phyloP scores from a whole-genome alignment of 37 sponge, comb jelly and placozoan species.

The Agelas oroides region DNA sequence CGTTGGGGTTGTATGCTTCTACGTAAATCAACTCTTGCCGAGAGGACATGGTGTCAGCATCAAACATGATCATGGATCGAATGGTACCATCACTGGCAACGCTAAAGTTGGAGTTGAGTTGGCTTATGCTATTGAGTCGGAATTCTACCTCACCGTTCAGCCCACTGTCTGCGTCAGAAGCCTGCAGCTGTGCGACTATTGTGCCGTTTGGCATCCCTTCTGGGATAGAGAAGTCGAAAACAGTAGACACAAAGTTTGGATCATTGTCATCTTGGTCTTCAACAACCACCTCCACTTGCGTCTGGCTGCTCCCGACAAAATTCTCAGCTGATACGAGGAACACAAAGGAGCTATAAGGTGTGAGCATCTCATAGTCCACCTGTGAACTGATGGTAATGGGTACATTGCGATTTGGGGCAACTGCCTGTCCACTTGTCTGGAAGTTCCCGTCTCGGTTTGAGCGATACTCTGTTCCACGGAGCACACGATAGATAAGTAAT shows the following conservation, averaged over 20 bases:
- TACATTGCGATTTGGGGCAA: neutral
- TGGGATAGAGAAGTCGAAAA: neutral
- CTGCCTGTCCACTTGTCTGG: neutral
- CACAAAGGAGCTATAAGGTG: constrained; percentile 18
- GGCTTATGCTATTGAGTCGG: neutral
- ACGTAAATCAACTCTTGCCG: neutral
- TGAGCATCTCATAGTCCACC: constrained; percentile 52
- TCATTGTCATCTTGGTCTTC: constrained; percentile 50
- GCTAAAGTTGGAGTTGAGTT: neutral
- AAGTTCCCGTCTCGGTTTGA: constrained; percentile 53
- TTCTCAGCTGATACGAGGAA: constrained; percentile 41
- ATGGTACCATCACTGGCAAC: constrained; percentile 27
- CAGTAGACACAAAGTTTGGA: constrained; percentile 24
- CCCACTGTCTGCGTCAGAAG: constrained; percentile 53
- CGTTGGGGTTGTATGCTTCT: constrained; percentile 28
- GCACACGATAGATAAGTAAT: constrained; percentile 11
- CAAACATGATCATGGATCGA: neutral
- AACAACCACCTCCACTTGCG: constrained; percentile 39
- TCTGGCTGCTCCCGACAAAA: constrained; percentile 19
- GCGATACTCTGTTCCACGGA: constrained; percentile 39
- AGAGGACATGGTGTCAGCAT: constrained; percentile 19
- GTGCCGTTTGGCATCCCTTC: constrained; percentile 40
- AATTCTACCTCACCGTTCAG: constrained; percentile 45
- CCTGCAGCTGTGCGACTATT: constrained; percentile 31
- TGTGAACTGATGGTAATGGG: constrained; percentile 2